Percentiles rank a stretch among this genome's conserved stretches.
Conservation (phyloP, 2,113 vertebrate genomes). For the Jaculus jaculus region DNA sequence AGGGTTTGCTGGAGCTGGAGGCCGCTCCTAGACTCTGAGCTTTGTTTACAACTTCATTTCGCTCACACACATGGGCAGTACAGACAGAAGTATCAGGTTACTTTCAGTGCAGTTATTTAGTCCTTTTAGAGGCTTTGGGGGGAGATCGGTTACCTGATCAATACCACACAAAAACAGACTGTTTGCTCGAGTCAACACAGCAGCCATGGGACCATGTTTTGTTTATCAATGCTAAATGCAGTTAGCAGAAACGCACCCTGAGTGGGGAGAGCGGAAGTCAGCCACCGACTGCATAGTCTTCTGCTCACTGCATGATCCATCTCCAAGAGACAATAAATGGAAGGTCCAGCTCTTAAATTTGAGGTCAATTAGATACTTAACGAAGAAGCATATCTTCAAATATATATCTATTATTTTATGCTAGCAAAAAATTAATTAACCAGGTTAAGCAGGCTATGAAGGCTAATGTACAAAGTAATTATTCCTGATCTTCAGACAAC, state of each 20-base stretch:
- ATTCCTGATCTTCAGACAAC: conserved; percentile 88
- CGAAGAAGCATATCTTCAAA: conserved; percentile 87
- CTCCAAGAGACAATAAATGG: conserved; percentile 85
- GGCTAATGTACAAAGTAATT: conserved; percentile 89
- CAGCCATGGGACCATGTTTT: conserved; percentile 84
- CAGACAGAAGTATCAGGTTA: conserved; percentile 87
- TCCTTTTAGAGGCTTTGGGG: conserved; percentile 85
- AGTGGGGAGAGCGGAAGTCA: conserved; percentile 59
- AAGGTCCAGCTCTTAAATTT: conserved; percentile 84
- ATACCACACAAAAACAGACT: conserved; percentile 80
- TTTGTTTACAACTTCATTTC: conserved; percentile 85
- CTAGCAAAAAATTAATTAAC: conserved; percentile 91
- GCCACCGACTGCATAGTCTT: conserved; percentile 61
- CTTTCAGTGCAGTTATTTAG: conserved; percentile 87
- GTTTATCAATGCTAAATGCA: conserved; percentile 86
- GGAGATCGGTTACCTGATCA: conserved; percentile 89
- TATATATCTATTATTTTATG: conserved; percentile 89
- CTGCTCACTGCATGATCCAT: conserved; percentile 68
- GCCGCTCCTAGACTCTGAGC: conserved; percentile 87
- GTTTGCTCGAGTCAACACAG: conserved; percentile 84
- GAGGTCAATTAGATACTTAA: conserved; percentile 89
- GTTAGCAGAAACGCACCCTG: conserved; percentile 79
- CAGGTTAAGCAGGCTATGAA: conserved; percentile 85
- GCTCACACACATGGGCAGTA: conserved; percentile 82
- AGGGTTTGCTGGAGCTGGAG: conserved; percentile 88